Conservation (phyloP, 1,140 invertebrate species). For the Tetramorium alpestre region DNA sequence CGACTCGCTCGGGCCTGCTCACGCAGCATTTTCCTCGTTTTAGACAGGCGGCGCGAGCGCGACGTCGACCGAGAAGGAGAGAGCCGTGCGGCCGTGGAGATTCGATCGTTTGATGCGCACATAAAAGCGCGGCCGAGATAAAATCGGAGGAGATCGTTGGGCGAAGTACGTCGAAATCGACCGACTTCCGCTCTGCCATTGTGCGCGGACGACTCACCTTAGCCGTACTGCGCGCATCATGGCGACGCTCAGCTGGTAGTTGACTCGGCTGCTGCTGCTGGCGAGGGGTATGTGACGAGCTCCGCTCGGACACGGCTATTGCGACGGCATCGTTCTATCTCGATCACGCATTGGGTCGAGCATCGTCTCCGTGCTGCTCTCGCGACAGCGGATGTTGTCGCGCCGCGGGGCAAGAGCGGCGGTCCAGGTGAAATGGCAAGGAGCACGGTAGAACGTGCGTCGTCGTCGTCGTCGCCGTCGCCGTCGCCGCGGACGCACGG, state of each 20-base stretch:
- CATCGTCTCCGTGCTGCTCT: not conserved
- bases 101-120: not conserved
- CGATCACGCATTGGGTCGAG: not conserved
- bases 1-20: not conserved
- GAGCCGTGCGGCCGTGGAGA: not conserved
- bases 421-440: constrained; percentile 30
- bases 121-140: not conserved
- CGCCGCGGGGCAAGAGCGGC: not conserved
- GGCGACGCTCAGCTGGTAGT: constrained; percentile 52
- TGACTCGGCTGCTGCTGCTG: constrained; percentile 29
- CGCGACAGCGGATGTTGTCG: not conserved
- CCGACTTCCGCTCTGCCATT: constrained; percentile 17
- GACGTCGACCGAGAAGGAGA: not conserved
- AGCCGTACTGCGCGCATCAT: not conserved
- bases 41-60: not conserved
- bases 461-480: not conserved
- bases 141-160: not conserved
- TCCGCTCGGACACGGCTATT: not conserved
- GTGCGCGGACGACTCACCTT: constrained; percentile 21
- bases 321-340: not conserved
- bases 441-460: constrained; percentile 4
- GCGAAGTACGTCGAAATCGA: not conserved
- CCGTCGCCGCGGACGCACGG: not conserved
- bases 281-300: constrained; percentile 2
- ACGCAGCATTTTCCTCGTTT: not conserved